A percentile compares a stretch with the other conserved stretches of the same genome.
Conservation (phyloP, 1,140 invertebrate genomes). For the Eumaeus atala region DNA sequence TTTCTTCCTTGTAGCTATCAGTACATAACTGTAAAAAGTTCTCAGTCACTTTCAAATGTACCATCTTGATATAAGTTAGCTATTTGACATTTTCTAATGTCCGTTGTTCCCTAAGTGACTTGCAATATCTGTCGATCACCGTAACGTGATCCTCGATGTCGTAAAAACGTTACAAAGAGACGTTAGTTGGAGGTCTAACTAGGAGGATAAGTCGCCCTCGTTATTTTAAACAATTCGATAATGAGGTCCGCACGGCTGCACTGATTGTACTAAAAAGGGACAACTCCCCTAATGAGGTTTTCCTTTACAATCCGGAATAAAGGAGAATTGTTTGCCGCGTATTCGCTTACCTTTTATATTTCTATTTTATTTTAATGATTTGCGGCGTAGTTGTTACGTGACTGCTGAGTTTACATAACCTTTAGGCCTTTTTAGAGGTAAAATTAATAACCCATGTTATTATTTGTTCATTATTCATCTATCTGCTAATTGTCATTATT, state of each 20-base stretch:
- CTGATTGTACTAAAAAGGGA: conserved; percentile 54
- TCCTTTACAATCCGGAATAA: conserved; percentile 36
- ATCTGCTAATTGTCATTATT: too few relatives aligned
- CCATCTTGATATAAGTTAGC: too few relatives aligned
- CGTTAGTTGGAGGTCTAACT: conserved; percentile 23
- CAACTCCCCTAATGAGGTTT: conserved; percentile 54
- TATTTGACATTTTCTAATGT: too few relatives aligned
- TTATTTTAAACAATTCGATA: conserved; percentile 72
- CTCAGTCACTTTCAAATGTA: too few relatives aligned
- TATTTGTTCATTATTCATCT: too few relatives aligned
- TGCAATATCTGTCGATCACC: too few relatives aligned
- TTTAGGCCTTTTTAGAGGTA: too few relatives aligned
- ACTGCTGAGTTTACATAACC: not conserved
- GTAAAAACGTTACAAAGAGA: not conserved
- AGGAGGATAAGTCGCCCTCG: conserved; percentile 46
- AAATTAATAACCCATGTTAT: too few relatives aligned
- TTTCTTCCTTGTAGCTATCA: too few relatives aligned
- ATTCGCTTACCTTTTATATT: conserved; percentile 5
- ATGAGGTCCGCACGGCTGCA: conserved; percentile 40
- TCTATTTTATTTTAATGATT: conserved; percentile 8
- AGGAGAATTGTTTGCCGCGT: conserved; percentile 16
- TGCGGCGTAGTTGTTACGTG: not conserved
- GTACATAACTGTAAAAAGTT: too few relatives aligned
- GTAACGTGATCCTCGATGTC: too few relatives aligned
- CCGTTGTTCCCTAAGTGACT: too few relatives aligned